These are phyloP conservation scores for Sinocyclocheilus maitianheensis DNA, from an alignment of 2,113 vertebrate genomes.

Conservation along the genomic window DNA sequence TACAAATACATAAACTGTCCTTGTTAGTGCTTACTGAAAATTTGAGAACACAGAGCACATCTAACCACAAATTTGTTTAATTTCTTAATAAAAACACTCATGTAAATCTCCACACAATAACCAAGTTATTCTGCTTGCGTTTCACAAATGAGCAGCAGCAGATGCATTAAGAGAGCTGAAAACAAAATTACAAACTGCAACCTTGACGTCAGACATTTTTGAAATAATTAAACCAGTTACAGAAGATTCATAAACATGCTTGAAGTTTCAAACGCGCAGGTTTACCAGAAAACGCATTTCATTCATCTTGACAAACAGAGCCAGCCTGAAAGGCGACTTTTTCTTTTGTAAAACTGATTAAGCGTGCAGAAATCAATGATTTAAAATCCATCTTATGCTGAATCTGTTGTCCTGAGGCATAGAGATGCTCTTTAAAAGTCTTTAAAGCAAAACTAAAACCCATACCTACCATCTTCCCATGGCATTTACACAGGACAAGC, in stretches of 20 bases:
- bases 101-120: background rate
- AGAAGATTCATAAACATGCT: conserved; percentile 7
- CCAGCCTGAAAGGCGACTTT: background rate
- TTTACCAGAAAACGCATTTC: background rate
- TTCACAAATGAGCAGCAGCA: background rate
- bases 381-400: background rate
- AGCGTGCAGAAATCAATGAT: background rate
- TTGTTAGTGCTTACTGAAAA: background rate
- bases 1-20: background rate
- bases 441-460: conserved; percentile 6
- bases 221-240: background rate
- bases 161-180: background rate
- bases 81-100: background rate
- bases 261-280: background rate
- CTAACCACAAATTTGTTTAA: background rate
- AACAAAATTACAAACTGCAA: background rate
- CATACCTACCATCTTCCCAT: background rate
- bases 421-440: background rate
- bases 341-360: background rate
- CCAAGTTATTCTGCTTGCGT: background rate
- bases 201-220: background rate
- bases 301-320: background rate
- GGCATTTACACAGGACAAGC: background rate
- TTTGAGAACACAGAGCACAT: background rate
- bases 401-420: background rate